These are phyloP conservation scores for Felis catus DNA, from an alignment of 2,113 vertebrate species.

Conservation along the genomic window DNA sequence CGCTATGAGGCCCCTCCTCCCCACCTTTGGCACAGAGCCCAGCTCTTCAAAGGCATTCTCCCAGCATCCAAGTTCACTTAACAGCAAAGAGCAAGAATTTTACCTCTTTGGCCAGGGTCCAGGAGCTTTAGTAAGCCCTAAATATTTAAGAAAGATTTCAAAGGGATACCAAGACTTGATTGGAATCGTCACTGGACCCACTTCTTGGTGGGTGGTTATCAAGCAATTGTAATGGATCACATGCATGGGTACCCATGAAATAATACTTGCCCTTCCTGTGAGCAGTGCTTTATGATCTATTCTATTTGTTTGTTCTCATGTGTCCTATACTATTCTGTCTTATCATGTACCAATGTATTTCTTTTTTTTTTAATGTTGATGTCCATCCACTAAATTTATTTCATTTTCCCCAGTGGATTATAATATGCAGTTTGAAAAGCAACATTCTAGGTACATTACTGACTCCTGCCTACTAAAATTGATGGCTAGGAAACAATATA, in stretches of 20 bases:
- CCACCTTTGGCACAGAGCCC: not conserved
- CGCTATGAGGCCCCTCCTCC: not conserved
- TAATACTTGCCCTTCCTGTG: not conserved
- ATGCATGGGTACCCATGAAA: rapidly evolving
- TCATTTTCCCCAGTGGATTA: not conserved
- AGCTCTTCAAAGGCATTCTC: not conserved
- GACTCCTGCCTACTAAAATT: not conserved
- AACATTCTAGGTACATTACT: not conserved
- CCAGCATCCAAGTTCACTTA: not conserved
- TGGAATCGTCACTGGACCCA: not conserved
- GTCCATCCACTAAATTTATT: not conserved
- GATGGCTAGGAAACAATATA: not conserved
- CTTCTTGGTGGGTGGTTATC: not conserved
- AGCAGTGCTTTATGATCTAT: not conserved
- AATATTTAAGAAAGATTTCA: not conserved
- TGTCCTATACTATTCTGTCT: not conserved
- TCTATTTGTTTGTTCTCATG: not conserved
- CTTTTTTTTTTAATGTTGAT: not conserved
- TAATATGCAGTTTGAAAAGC: not conserved
- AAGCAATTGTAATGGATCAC: not conserved
- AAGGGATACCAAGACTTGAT: not conserved
- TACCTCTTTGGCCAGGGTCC: too few relatives aligned
- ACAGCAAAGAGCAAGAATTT: not conserved
- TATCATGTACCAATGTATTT: not conserved
- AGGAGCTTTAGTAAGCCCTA: not conserved